Base-by-base conservation (phyloP, 2,797 vertebrate species). In the Centropyge bicolor region DNA sequence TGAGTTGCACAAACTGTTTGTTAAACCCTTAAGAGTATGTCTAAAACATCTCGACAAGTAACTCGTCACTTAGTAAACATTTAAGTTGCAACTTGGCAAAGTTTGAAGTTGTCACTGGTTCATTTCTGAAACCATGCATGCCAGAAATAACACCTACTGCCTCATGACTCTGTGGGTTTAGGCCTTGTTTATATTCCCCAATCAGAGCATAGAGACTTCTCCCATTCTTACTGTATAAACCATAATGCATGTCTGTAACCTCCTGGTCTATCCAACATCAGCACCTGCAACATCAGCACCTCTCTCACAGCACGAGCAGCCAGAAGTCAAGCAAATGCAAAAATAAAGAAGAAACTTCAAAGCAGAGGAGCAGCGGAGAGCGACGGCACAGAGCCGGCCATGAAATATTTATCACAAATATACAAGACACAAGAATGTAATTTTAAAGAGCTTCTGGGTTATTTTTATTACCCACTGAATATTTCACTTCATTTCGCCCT, bases 381-480 rank as follows among this genome's bases (percentile, higher is more conserved):
- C 57, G 48, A 69, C 41, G 70, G 77, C 65, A 74, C 62, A 57
- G 54, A 76, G 76, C 41, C 59, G 41, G 6, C 76, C 55, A 78
- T 91, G 11, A 86, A 92, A 90, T 86, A 91, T 91, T 86, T 66
- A 91, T 90, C 55, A 68, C 6, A 27, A 83, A 82, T 81, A 82
- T 78, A 85, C 81, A 85, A 86, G 72, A 80, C 64, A 84, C 70
- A 80, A 83, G 72, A 85, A 89, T 86, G 76, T 83, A 75, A 88
- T 90, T 90, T 84, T 80, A 78, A 89, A 81, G 75, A 84, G 76
- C 77, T 86, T 87, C 80, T 84, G 76, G 57, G 74, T 83, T 88
- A 92, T 91, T 91, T 89, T 89, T 89, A 88, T 87, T 78, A 79
- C 54, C 78, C 78, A 64, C 61, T 85, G 60, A 88, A 90, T 88